Evolutionary conservation across 2,888 invertebrate species (phyloP), one percentile per base, ranked within the genome.

Genomic region (Glomeris marginata): DNA sequence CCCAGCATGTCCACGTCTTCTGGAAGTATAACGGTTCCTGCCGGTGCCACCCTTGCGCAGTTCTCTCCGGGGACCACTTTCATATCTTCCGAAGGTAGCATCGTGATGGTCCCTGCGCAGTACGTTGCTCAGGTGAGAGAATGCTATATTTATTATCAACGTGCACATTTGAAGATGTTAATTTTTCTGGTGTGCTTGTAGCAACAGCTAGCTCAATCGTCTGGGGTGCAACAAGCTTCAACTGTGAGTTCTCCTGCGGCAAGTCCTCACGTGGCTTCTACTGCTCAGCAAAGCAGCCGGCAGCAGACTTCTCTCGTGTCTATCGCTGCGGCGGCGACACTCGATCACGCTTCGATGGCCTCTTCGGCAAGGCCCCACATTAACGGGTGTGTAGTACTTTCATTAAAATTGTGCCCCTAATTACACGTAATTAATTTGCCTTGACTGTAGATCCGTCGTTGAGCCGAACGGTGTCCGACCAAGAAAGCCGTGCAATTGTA

Each of bases 401-500:
- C n/a, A n/a, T n/a, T n/a, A n/a, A n/a, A n/a, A n/a, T n/a, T n/a
- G n/a, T n/a, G n/a, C n/a, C n/a, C n/a, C n/a, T n/a, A n/a, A n/a
- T n/a, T n/a, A n/a, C n/a, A n/a, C n/a, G n/a, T n/a, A n/a, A n/a
- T n/a, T n/a, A n/a, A n/a, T n/a, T n/a, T n/a, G n/a, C n/a, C 43
- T 34, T 8, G 28, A 11, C 10, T 28, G 22, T 21, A 49, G 49
- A 20, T 41, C 54, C 10, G 16, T 42, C 3, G 13, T 49, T 28
- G 54, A 54, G 38, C 37, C 51, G 6, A 52, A 54, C 22, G 74
- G 74, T 15, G 70, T 74, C 52, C 72, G 83, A 56, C 81, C 85
- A 1, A 73, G 87, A 42, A 97, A 97, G 67, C 94, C 95, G 10
- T 98, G 98, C 70, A 98, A 98, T 68, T 98, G 98, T 69, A 97